Evolutionary conservation across 2,797 vertebrate species (phyloP), one percentile per base, ranked within the genome.

Genomic region (Amblyopsis hoosieri): DNA sequence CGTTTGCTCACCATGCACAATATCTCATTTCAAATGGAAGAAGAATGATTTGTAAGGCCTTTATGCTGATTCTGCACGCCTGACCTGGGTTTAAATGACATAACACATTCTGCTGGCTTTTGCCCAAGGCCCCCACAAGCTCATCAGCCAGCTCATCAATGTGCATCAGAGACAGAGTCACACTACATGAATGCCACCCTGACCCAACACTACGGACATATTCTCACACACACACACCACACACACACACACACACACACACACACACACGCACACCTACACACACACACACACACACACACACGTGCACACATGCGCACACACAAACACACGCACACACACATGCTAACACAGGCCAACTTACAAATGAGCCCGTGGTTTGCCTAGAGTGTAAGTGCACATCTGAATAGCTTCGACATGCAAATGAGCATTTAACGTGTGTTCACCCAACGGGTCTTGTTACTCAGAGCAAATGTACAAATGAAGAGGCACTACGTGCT

Each of bases 21-120:
- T 83, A 73, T 75, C 70, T 76, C 17, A 87, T 87, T 87, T 81
- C 56, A 75, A 78, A 81, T 74, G 71, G 72, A 74, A 75, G 67
- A 70, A 42, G 17, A 71, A 58, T 55, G 64, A 82, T 86, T 86
- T 52, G 52, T 70, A 80, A 84, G 71, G 68, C 71, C 72, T 85
- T 82, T 78, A 80, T 76, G 78, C 61, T 71, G 71, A 85, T 84
- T 86, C 67, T 81, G 69, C 80, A 84, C 63, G 58, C 71, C 69
- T 62, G 69, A 60, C 70, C 81, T 63, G 59, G 49, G 68, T 69
- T 67, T 54, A 84, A 87, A 85, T 82, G 58, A 75, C 81, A 81
- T 76, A 78, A 84, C 75, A 75, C 60, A 64, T 63, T 67, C 60
- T 15, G 4, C 58, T 57, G 62, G 67, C 59, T 80, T 70, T 72